A percentile compares a stretch with the other conserved stretches of the same genome.
These are phyloP conservation scores for Chlorops oryzae DNA, from an alignment of 1,140 invertebrate genomes.

Conservation along the genomic window DNA sequence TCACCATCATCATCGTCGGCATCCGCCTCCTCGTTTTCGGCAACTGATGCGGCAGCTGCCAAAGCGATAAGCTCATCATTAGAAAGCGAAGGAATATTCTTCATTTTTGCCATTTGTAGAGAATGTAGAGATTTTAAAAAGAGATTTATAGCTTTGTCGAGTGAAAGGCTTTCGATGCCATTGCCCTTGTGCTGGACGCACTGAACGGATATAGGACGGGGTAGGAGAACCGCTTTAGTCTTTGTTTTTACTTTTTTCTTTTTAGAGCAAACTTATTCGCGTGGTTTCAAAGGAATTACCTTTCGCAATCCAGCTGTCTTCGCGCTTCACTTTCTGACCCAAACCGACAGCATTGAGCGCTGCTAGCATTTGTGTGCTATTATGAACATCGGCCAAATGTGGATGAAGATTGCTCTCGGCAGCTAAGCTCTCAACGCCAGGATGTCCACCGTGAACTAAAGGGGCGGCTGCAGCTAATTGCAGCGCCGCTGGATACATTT, in stretches of 20 bases:
- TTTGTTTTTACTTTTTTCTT: no score
- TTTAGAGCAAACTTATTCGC: no score
- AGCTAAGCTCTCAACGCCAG: conserved; percentile 31
- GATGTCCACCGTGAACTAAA: conserved; percentile 25
- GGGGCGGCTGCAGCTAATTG: conserved; percentile 24
- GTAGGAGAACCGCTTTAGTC: no score
- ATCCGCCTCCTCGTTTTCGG: conserved; percentile 27
- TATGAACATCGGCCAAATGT: conserved; percentile 32
- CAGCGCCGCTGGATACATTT: conserved; percentile 12
- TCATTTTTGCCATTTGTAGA: no score
- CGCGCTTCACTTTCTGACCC: conserved; percentile 41
- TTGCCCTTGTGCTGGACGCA: no score
- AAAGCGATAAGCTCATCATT: conserved; percentile 1
- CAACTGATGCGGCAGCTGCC: conserved; percentile 23
- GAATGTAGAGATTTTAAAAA: no score
- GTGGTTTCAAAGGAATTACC: no score
- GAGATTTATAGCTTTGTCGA: no score
- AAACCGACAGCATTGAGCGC: conserved; percentile 30
- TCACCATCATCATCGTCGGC: conserved; percentile 19
- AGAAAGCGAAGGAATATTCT: no score
- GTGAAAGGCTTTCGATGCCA: no score
- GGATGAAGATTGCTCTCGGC: conserved; percentile 41
- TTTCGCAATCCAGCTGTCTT: conserved; percentile 40
- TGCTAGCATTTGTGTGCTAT: conserved; percentile 37
- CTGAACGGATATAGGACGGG: no score